Percentiles rank a stretch among this genome's conserved stretches.
Evolutionary conservation across 2,888 invertebrate species (phyloP).

Genomic region (Fabriciana adippe): DNA sequence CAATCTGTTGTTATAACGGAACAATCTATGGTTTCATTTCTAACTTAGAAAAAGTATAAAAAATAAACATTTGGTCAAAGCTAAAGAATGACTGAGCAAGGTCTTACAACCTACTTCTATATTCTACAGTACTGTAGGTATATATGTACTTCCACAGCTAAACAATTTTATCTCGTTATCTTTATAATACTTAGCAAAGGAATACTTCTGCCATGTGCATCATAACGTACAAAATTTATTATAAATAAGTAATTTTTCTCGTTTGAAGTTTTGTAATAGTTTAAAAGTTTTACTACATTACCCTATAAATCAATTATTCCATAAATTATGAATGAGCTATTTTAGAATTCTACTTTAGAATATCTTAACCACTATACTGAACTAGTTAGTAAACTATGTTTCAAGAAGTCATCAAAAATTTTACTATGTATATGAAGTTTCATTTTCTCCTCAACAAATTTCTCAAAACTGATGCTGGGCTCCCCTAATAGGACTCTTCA

Average conservation of each 20-base stretch:
- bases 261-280: slow-evolving; percentile 10
- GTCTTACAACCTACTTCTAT: not conserved
- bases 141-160: not conserved
- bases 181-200: not conserved
- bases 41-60: slow-evolving; percentile 3
- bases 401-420: no score
- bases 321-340: slow-evolving; percentile 1
- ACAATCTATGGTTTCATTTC: slow-evolving; percentile 9
- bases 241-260: not conserved
- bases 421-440: no score
- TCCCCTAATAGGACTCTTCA: no score
- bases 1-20: slow-evolving; percentile 1
- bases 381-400: no score
- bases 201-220: not conserved
- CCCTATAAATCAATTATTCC: slow-evolving; percentile 13
- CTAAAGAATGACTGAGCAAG: not conserved
- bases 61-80: not conserved
- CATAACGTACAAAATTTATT: slow-evolving; percentile 11
- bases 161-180: not conserved
- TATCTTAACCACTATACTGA: not conserved
- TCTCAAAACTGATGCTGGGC: no score
- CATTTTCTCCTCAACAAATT: no score
- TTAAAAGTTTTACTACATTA: not conserved
- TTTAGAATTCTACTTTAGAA: slow-evolving; percentile 4
- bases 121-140: not conserved